Base-by-base conservation (phyloP, 2,113 vertebrate species). In the Eira barbara region DNA sequence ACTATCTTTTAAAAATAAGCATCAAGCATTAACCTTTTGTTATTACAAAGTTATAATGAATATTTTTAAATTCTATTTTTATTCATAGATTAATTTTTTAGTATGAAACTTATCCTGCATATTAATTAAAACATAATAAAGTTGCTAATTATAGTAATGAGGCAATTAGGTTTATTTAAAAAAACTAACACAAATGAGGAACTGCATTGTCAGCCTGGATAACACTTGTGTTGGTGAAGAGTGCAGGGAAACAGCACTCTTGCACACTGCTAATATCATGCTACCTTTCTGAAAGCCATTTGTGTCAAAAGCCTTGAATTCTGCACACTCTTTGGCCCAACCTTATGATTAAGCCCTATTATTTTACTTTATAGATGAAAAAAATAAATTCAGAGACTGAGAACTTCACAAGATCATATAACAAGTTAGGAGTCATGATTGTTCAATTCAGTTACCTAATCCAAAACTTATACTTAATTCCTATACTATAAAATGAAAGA, bases 121-220 rank as follows among this genome's bases (percentile, higher is more conserved):
- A 89, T 93, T 95, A 93, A 85, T 81, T 92, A 95, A 96, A 85
- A 91, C 55, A 61, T n/a, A 97, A 49, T 31, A 55, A 71, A 65
- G 13, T 59, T 67, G 36, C 57, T 89, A 91, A 65, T 52, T 42
- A 36, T 52, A 93, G 29, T 61, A 88, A 92, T 65, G 9, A 84
- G 6, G 69, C 20, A 84, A 63, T 45, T 82, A 85, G 6, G n/a
- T 45, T 73, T 89, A 63, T 74, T 39, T 39, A 20, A 61, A 80
- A 57, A 81, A 80, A 57, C 27, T 34, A 67, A 91, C 65, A 52
- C 47, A 80, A 85, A 74, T 23, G n/a, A 79, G 6, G 47, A 25
- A 65, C 52, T 42, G 2, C 49, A 65, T 0, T n/a, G 4, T 80
- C 52, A 10, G 42, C n/a, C 17, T 86, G 34, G 63, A 47, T 52